Base-by-base conservation (phyloP, 2,113 vertebrate genomes). In the Globicephala melas region DNA sequence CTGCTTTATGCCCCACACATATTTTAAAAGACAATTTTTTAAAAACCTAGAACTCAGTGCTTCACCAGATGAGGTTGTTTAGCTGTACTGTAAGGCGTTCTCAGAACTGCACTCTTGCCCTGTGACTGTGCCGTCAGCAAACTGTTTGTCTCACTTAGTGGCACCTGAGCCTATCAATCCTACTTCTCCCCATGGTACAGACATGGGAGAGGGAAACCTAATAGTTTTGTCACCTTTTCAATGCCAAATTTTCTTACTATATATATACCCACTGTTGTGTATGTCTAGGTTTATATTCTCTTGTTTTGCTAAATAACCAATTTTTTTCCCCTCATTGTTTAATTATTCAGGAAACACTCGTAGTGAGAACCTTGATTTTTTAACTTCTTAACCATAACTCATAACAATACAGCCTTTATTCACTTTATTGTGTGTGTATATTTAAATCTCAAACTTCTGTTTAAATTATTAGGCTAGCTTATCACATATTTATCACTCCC, bases 331-430 rank as follows among this genome's bases (percentile, higher is more conserved):
- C 21, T 71, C 73, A 31, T 87, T 77, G 15, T 79, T 89, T 33
- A 94, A 5, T 92, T 96, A 80, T 86, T 95, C 26, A 79, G 83
- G 74, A 95, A 97, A 13, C 13, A 60, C 9, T 77, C 14, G 25
- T 95, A 91, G 38, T 92, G 38, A 93, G 90, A 92, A 96, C 58
- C n/a, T 81, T 80, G 68, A 28, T 89, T 92, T 84, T 95, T 94
- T 58, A 1, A 38, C 97, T 76, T 96, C 63, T 76, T 85, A 74
- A n/a, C 53, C 3, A 10, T 90, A 50, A 28, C 12, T 60, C 38
- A 21, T 76, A 91, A 77, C 20, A 74, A 9, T 79, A 55, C 33
- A 68, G 9, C 36, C 21, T 85, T 94, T 84, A 83, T 96, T 97
- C 20, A 70, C 25, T 95, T 55, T 60, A 33, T 44, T 89, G 20